Evolutionary conservation across 2,888 invertebrate species (phyloP), one percentile per base, ranked within the genome.

Genomic region (Callyntrura sp.): DNA sequence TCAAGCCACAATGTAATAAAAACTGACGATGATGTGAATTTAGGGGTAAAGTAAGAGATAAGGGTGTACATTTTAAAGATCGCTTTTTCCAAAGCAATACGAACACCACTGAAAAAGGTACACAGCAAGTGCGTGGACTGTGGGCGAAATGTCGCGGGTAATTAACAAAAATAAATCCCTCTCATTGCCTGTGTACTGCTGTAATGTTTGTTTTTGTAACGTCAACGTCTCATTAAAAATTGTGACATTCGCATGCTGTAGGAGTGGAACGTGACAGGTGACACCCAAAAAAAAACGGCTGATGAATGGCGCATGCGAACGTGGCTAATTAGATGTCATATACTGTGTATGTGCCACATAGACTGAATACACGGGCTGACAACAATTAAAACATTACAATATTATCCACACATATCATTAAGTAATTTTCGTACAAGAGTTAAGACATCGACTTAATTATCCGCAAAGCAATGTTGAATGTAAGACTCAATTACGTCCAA

Each of bases 391-490:
- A 43, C 43, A 70, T 17, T 17, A 70, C 43, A 14, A 8, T 28
- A n/a, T 68, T 35, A 43, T n/a, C 8, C 17, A 43, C 9, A 35
- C 28, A 9, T 65, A 11, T 25, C 28, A 28, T 65, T 65, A 17
- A 65, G 14, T 17, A 57, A 6, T 57, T 57, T 17, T 57, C 17
- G n/a, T 51, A n/a, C 20, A 76, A 45, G 23, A 76, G 55, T 25
- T 70, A 83, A 83, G 70, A 83, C 83, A 48, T 83, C 45, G 68
- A 70, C 83, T 83, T 70, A 83, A 83, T 83, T 83, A 83, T 17
- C 70, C 28, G 65, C 65, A 65, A 68, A 28, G 55, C 25, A 79
- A 11, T 35, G 35, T 6, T 35, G 79, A n/a, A 51, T 51, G 45
- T 70, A 70, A 43, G 9, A 3, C 70, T 70, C 83, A 68, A 83